These are phyloP conservation scores for Sternarchorhynchus goeldii DNA, from an alignment of 2,797 vertebrate species.

Conservation along the genomic window DNA sequence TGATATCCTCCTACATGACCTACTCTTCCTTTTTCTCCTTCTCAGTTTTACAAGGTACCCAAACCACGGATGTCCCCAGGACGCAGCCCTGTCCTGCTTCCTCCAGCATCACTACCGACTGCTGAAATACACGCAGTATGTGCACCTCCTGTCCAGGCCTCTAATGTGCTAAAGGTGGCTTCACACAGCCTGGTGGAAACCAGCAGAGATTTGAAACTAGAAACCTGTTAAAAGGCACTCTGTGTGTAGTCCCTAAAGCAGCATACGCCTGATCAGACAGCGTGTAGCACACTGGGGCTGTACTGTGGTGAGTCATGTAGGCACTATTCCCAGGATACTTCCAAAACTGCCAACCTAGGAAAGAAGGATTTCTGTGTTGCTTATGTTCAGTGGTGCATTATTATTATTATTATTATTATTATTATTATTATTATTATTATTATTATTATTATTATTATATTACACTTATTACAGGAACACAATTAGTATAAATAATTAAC, in stretches of 20 bases:
- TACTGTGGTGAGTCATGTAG: neutral
- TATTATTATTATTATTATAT: no score
- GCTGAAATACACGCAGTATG: neutral
- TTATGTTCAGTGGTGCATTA: no score
- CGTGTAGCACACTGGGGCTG: neutral
- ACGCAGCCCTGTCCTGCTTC: neutral
- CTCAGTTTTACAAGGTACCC: neutral
- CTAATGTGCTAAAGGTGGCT: constrained; percentile 10
- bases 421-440: no score
- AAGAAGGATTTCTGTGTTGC: no score
- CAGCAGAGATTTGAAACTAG: constrained; percentile 5
- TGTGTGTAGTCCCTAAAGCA: constrained; percentile 5
- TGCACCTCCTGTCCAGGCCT: neutral
- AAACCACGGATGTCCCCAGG: neutral
- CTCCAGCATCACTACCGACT: neutral
- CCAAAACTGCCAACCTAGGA: neutral
- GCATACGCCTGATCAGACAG: neutral
- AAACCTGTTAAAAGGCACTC: constrained; percentile 1
- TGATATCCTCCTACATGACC: neutral
- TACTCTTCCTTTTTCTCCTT: neutral
- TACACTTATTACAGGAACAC: no score
- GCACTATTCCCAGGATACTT: neutral
- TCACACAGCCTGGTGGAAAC: neutral
- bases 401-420: no score
- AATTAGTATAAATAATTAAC: no score